Percentiles rank a stretch among this genome's conserved stretches.
These are phyloP conservation scores for Lithobates sylvaticus DNA, from an alignment of 2,797 vertebrate genomes.

Conservation along the genomic window DNA sequence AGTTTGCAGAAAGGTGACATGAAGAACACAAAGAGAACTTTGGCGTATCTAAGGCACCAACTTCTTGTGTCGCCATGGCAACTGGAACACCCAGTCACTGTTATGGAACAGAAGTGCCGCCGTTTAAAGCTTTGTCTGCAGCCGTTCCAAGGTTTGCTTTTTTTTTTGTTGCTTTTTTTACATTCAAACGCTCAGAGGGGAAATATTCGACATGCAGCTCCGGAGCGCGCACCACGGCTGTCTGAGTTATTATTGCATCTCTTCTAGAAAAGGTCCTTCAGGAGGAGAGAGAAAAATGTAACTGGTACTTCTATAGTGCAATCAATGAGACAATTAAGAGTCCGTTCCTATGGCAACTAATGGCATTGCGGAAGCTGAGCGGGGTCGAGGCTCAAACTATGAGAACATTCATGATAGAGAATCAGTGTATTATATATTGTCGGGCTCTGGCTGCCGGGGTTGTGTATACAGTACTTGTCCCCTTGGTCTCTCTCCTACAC, in stretches of 20 bases:
- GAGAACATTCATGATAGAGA: neutral
- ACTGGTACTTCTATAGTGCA: neutral
- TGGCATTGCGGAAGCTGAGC: neutral
- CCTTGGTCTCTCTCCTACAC: no score
- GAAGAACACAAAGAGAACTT: neutral
- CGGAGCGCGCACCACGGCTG: neutral
- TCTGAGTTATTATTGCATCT: neutral
- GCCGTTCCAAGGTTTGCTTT: neutral
- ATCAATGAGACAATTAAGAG: slow-evolving; percentile 42
- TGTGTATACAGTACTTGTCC: no score
- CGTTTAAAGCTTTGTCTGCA: slow-evolving; percentile 31
- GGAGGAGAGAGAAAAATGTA: neutral
- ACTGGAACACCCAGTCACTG: slow-evolving; percentile 23
- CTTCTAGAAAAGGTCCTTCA: slow-evolving; percentile 2
- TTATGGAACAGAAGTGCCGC: neutral
- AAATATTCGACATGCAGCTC: neutral
- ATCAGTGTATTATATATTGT: neutral
- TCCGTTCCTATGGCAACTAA: slow-evolving; percentile 53
- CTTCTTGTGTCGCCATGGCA: slow-evolving; percentile 45
- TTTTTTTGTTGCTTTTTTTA: neutral
- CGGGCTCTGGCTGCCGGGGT: no score
- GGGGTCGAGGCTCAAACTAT: neutral
- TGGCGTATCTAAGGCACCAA: slow-evolving; percentile 3
- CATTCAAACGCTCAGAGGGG: neutral
- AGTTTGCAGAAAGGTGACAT: neutral